Evolutionary conservation across 2,797 vertebrate species (phyloP).

Genomic region (Anisognathus igniventris): DNA sequence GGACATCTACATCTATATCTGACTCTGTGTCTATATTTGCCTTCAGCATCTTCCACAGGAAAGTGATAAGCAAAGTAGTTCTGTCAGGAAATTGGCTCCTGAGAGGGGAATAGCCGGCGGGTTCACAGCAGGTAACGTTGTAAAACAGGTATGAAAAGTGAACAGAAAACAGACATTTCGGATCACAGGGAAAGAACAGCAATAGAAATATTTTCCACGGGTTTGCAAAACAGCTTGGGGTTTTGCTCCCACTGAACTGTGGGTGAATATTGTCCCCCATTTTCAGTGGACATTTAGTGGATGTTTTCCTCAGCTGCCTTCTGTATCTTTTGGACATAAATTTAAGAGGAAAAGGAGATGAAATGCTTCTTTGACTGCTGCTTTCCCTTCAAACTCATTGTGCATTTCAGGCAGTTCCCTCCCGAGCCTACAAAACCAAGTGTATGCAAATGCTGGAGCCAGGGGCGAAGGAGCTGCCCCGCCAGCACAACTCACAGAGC

Average conservation of each 20-base stretch:
- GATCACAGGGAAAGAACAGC: background rate
- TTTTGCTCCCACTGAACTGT: background rate
- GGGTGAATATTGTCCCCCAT: background rate
- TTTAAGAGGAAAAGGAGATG: background rate
- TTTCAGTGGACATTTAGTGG: background rate
- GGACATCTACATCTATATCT: background rate
- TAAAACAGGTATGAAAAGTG: background rate
- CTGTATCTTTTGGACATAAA: background rate
- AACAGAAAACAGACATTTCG: background rate
- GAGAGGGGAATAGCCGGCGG: background rate
- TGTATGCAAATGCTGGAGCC: background rate
- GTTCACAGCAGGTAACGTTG: background rate
- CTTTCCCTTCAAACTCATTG: background rate
- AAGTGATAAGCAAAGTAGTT: background rate
- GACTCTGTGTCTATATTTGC: background rate
- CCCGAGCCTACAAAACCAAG: accelerated
- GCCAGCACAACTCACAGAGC: background rate
- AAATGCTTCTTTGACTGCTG: background rate
- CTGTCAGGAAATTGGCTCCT: background rate
- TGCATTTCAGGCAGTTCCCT: background rate
- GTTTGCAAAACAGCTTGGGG: background rate
- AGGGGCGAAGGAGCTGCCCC: background rate
- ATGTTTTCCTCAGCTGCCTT: background rate
- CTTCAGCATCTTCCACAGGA: background rate
- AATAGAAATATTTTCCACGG: accelerated